A percentile compares a stretch with the other conserved stretches of the same genome.
Conservation (phyloP, 2,113 vertebrate species). For the Asarcornis scutulata region DNA sequence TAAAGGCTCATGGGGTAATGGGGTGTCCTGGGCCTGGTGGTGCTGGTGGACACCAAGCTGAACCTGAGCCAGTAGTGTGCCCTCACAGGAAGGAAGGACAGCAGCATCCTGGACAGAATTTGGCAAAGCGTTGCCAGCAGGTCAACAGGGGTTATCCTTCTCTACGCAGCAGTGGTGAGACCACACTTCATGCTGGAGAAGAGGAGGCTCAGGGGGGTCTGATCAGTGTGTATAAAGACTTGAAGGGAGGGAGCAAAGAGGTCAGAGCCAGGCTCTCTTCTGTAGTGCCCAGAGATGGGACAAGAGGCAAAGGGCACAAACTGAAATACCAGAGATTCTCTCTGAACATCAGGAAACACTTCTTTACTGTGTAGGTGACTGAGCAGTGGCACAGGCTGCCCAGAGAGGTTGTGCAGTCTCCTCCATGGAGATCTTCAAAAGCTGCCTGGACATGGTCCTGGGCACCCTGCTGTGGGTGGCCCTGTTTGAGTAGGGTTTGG, state of each 20-base stretch:
- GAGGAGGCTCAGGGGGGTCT: background rate
- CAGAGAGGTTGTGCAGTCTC: background rate
- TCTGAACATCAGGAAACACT: background rate
- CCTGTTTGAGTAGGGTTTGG: background rate
- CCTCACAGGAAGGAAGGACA: background rate
- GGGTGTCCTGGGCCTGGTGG: background rate
- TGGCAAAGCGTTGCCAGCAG: background rate
- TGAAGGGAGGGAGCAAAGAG: background rate
- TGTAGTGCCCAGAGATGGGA: background rate
- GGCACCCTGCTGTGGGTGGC: background rate
- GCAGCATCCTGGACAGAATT: background rate
- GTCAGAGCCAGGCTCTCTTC: background rate
- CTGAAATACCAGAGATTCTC: background rate
- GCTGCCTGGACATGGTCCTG: background rate
- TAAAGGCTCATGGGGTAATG: accelerated
- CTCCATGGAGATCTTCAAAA: background rate
- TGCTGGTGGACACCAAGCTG: background rate
- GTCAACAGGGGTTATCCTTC: background rate
- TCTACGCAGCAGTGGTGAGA: background rate
- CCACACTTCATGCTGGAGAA: background rate
- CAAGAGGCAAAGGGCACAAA: background rate
- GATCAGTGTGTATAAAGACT: background rate
- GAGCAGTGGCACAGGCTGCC: background rate
- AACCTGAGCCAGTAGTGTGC: too few species aligned
- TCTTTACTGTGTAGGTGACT: background rate